Conservation (phyloP, 1,140 invertebrate species). For the Galleria mellonella region DNA sequence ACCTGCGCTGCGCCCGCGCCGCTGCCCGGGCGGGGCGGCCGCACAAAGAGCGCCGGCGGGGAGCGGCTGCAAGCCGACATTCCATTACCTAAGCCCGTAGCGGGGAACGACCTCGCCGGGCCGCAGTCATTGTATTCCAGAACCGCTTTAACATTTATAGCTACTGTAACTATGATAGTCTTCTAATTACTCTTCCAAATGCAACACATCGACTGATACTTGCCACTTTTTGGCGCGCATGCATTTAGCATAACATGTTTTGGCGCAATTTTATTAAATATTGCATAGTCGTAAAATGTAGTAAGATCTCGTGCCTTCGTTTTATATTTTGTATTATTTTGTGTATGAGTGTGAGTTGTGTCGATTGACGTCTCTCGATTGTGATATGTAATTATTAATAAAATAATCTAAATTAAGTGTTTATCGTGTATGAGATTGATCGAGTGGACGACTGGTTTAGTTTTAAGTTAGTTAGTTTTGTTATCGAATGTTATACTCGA, state of each 20-base stretch:
- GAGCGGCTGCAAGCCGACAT: slow-evolving; percentile 57
- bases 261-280: slow-evolving; percentile 59
- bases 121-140: slow-evolving; percentile 62
- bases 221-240: slow-evolving; percentile 35
- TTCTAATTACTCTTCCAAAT: slow-evolving; percentile 22
- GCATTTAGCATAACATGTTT: slow-evolving; percentile 60
- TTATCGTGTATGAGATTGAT: slow-evolving; percentile 61
- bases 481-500: slow-evolving; percentile 65
- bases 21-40: slow-evolving; percentile 19
- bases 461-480: slow-evolving; percentile 60
- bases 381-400: slow-evolving; percentile 74
- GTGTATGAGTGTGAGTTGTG: slow-evolving; percentile 57
- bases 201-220: slow-evolving; percentile 56
- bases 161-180: slow-evolving; percentile 40
- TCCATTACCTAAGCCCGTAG: slow-evolving; percentile 48
- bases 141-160: slow-evolving; percentile 59
- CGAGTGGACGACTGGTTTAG: slow-evolving; percentile 53
- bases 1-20: no score
- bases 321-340: slow-evolving; percentile 58
- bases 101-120: slow-evolving; percentile 58
- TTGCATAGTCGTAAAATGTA: slow-evolving; percentile 57
- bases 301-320: slow-evolving; percentile 70
- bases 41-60: slow-evolving; percentile 27
- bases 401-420: slow-evolving; percentile 68
- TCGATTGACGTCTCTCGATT: slow-evolving; percentile 65